Evolutionary conservation across 2,888 invertebrate species (phyloP).

Genomic region (Daptonema setosum): DNA sequence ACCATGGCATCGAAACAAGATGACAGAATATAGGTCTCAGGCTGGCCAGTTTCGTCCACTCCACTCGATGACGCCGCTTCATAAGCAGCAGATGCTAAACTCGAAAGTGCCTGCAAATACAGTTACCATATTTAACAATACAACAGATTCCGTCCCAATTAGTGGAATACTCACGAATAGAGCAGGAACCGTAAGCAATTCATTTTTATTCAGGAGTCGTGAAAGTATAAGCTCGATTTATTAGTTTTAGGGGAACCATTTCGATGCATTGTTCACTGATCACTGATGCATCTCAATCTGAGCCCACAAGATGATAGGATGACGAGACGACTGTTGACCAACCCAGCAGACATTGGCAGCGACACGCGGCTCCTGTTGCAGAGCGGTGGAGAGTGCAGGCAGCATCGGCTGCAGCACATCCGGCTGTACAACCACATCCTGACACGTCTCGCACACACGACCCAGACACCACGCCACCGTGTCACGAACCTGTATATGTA

Average conservation of each 20-base stretch:
- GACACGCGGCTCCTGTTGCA: slow-evolving; percentile 79
- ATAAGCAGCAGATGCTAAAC: slow-evolving; percentile 83
- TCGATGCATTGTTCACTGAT: too few relatives aligned
- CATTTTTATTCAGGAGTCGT: too few relatives aligned
- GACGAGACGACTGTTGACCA: too few relatives aligned
- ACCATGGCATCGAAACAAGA: slow-evolving; percentile 80
- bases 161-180: too few relatives aligned
- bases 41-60: slow-evolving; percentile 29
- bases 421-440: slow-evolving; percentile 62
- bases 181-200: too few relatives aligned
- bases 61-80: slow-evolving; percentile 47
- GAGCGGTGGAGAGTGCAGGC: slow-evolving; percentile 40
- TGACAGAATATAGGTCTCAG: slow-evolving; percentile 77
- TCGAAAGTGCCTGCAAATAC: slow-evolving; percentile 50
- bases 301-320: too few relatives aligned
- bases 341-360: slow-evolving; percentile 97
- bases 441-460: slow-evolving; percentile 62
- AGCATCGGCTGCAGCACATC: slow-evolving; percentile 50
- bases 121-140: too few relatives aligned
- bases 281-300: too few relatives aligned
- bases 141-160: too few relatives aligned
- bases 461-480: slow-evolving; percentile 97
- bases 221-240: too few relatives aligned
- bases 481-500: too few relatives aligned
- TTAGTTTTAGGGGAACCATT: too few relatives aligned